These are phyloP conservation scores for Onchidella celtica DNA, from an alignment of 2,888 invertebrate genomes.

Conservation along the genomic window DNA sequence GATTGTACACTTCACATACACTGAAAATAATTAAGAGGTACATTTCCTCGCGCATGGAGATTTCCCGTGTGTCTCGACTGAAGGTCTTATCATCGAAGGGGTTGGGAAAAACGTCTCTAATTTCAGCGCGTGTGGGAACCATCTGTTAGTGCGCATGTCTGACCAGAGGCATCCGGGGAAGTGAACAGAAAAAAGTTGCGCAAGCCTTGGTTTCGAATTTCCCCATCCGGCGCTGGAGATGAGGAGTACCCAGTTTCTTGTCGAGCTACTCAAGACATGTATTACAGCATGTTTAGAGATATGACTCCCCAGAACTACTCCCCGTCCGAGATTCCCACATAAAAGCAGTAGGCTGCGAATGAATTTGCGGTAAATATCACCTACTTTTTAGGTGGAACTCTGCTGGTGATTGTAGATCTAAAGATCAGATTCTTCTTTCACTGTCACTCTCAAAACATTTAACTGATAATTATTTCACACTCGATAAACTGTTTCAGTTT, in stretches of 20 bases:
- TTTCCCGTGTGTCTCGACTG: background rate
- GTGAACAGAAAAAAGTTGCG: slow-evolving; percentile 20
- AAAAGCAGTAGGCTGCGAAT: background rate
- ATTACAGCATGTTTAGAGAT: slow-evolving; percentile 23
- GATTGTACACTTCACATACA: background rate
- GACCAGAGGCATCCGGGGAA: slow-evolving; percentile 3
- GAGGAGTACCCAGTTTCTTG: background rate
- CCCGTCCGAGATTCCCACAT: background rate
- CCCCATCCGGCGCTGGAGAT: slow-evolving; percentile 1
- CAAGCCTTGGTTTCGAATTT: slow-evolving; percentile 20
- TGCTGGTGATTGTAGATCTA: too few species aligned
- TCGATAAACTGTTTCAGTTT: too few species aligned
- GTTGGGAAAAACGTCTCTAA: background rate
- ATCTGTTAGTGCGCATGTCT: slow-evolving; percentile 37
- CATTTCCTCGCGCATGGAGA: background rate
- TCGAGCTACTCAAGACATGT: background rate
- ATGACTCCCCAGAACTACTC: background rate
- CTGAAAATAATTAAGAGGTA: slow-evolving; percentile 3
- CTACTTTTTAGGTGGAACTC: too few species aligned
- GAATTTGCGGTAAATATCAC: too few species aligned
- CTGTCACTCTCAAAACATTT: too few species aligned
- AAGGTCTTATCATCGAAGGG: background rate
- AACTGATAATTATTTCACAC: too few species aligned
- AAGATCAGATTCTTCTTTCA: too few species aligned
- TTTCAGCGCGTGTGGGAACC: slow-evolving; percentile 14